phyloP scores from a whole-genome alignment of 2,888 invertebrate genomes.

The Neria commutata region DNA sequence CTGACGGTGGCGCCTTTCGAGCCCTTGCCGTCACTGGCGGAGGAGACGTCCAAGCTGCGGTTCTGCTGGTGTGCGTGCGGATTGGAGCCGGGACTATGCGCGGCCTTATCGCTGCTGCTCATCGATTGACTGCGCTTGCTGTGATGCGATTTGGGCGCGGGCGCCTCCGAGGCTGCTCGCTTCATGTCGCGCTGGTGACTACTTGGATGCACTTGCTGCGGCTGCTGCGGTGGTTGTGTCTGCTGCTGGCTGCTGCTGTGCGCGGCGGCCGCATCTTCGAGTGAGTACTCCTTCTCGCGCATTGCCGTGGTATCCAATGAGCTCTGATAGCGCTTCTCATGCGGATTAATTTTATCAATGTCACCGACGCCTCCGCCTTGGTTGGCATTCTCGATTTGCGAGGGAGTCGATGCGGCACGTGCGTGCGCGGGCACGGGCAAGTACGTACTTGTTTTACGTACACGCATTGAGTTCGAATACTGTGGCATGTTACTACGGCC shows the following conservation, averaged over 20 bases:
- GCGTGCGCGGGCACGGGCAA: slow-evolving; percentile 59
- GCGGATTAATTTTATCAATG: slow-evolving; percentile 35
- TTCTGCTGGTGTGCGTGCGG: slow-evolving; percentile 48
- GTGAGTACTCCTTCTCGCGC: slow-evolving; percentile 19
- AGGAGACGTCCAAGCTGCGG: slow-evolving; percentile 49
- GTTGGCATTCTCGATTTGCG: slow-evolving; percentile 57
- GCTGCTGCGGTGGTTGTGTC: slow-evolving; percentile 28
- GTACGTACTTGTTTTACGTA: slow-evolving; percentile 54
- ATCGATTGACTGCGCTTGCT: slow-evolving; percentile 58
- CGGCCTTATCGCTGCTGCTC: slow-evolving; percentile 44
- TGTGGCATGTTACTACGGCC: slow-evolving; percentile 47
- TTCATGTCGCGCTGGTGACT: slow-evolving; percentile 45
- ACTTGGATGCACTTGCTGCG: slow-evolving; percentile 6
- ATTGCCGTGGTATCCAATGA: slow-evolving; percentile 37
- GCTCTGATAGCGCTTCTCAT: slow-evolving; percentile 51
- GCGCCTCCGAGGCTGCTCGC: slow-evolving; percentile 55
- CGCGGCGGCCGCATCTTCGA: neutral
- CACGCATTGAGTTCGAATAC: slow-evolving; percentile 56
- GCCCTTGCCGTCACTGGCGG: slow-evolving; percentile 23
- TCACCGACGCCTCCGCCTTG: slow-evolving; percentile 21
- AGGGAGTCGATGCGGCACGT: slow-evolving; percentile 61
- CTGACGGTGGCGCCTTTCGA: slow-evolving; percentile 22
- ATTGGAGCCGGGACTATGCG: no score
- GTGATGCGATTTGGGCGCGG: slow-evolving; percentile 46
- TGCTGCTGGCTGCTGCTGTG: slow-evolving; percentile 10